Base-by-base conservation (phyloP, 1,140 invertebrate species). In the Drosophila insularis region DNA sequence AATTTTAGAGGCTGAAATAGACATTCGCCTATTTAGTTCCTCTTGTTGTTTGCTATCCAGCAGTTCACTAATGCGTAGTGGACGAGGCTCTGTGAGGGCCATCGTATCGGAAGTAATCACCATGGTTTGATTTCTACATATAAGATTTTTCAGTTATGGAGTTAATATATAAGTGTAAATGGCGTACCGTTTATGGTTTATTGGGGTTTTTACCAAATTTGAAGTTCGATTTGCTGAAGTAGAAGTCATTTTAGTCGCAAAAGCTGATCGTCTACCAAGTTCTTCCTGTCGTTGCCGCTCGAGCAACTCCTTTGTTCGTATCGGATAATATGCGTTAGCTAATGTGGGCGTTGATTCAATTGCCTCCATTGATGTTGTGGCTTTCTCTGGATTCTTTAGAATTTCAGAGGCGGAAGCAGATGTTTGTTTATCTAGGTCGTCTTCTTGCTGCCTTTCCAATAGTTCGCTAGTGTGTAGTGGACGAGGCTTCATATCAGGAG, bases 241-340 rank as follows among this genome's bases (percentile, higher is more conserved):
- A 21, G 17, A 21, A 11, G 1, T 1, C 2, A 4, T 11, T 37
- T 6, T 60, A 21, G 58, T 13, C 7, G 35, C 17, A n/a, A 17
- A 60, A 6, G 10, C n/a, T 4, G 54, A n/a, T 10, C 14, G 54
- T 32, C 8, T 6, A 6, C 43, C 59, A 4, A 37, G 5, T 4
- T 1, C 37, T 19, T 55, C 10, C 10, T 2, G 2, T 32, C 43
- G 19, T 8, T 64, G 31, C 7, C 35, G 21, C 21, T 74, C 71
- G 32, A 74, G 23, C 32, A 75, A 7, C 19, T 75, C 64, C 8
- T 68, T 75, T 8, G 58, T 27, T 1, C 64, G 73, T 40, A 75
- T 19, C 0, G 71, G 71, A 10, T 13, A 23, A 2, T 19, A 8
- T 13, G 17, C 17, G 13, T 7, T 0, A 43, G 14, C 1, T 43